These are phyloP conservation scores for Eulithis prunata DNA, from an alignment of 2,888 invertebrate species.

Conservation along the genomic window DNA sequence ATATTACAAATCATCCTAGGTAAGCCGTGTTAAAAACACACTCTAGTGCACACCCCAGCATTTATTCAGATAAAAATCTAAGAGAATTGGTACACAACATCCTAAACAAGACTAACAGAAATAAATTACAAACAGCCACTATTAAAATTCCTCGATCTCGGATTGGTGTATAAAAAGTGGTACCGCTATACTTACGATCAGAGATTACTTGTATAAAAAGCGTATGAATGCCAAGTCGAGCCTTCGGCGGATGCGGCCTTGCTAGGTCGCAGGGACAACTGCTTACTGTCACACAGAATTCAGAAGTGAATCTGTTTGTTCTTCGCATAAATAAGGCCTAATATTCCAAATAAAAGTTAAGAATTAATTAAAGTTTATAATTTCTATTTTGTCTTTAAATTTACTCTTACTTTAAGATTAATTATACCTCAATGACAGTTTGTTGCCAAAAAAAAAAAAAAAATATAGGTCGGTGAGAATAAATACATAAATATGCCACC, in stretches of 20 bases:
- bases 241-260: conserved; percentile 65
- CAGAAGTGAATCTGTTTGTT: conserved; percentile 40
- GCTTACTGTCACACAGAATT: conserved; percentile 54
- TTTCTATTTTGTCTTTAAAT: no score
- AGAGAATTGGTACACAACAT: conserved; percentile 17
- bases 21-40: conserved; percentile 2
- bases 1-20: conserved; percentile 13
- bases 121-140: conserved; percentile 17
- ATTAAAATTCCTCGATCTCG: conserved; percentile 29
- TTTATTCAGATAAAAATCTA: neutral
- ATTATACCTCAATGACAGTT: no score
- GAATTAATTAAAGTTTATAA: no score
- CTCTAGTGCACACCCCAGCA: neutral
- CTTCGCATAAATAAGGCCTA: no score
- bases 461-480: no score
- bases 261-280: conserved; percentile 58
- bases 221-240: conserved; percentile 31
- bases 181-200: conserved; percentile 49
- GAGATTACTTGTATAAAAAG: conserved; percentile 42
- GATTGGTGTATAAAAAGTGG: conserved; percentile 39
- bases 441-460: no score
- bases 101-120: conserved; percentile 16
- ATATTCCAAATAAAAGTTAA: no score
- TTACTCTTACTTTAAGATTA: no score
- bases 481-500: no score